A percentile compares a stretch with the other conserved stretches of the same genome.
phyloP scores from a whole-genome alignment of 2,888 invertebrate genomes.

The Catocala fraxini region DNA sequence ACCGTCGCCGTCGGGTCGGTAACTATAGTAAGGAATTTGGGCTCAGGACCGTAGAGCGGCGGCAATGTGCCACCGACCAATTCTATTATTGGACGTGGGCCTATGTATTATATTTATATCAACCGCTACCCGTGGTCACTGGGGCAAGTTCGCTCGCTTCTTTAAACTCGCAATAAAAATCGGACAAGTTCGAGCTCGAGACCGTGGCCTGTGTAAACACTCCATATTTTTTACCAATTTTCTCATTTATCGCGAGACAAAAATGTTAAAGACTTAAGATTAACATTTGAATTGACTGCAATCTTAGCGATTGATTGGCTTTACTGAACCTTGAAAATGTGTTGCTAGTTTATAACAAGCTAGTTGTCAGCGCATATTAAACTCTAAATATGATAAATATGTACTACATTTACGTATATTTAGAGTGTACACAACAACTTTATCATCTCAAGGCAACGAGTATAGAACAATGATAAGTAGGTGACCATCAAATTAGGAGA shows the following conservation, averaged over 20 bases:
- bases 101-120: constrained; percentile 80
- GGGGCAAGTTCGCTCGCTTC: constrained; percentile 83
- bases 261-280: constrained; percentile 19
- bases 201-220: constrained; percentile 71
- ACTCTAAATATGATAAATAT: constrained; percentile 24
- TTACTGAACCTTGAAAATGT: constrained; percentile 34
- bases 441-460: constrained; percentile 67
- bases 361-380: constrained; percentile 9
- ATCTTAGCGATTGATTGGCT: constrained; percentile 23
- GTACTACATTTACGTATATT: constrained; percentile 36
- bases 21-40: constrained; percentile 56
- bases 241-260: constrained; percentile 30
- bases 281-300: constrained; percentile 12
- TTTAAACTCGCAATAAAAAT: constrained; percentile 82
- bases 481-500: constrained; percentile 84
- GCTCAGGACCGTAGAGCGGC: constrained; percentile 50
- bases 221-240: constrained; percentile 56
- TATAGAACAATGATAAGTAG: constrained; percentile 68
- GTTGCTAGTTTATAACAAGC: constrained; percentile 9
- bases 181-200: constrained; percentile 81
- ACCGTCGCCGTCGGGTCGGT: constrained; percentile 37
- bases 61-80: constrained; percentile 65
- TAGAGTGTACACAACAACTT: constrained; percentile 43
- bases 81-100: constrained; percentile 71
- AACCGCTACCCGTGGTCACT: constrained; percentile 76